These are phyloP conservation scores for Polypterus bichir DNA, from an alignment of 2,113 vertebrate species.

Conservation along the genomic window DNA sequence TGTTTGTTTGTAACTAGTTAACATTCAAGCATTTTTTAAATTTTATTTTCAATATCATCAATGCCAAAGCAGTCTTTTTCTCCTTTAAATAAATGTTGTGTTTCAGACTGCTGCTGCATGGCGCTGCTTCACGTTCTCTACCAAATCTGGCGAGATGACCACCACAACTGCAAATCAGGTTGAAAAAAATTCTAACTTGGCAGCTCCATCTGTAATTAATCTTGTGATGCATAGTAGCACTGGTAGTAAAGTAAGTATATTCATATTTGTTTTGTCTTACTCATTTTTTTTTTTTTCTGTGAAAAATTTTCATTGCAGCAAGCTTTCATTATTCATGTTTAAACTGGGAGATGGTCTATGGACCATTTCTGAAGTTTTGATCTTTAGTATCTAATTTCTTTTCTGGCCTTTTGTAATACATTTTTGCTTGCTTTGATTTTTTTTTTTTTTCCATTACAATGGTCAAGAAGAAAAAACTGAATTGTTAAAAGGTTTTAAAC, in stretches of 20 bases:
- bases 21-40: no score
- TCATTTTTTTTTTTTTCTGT: background rate
- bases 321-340: background rate
- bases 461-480: no score
- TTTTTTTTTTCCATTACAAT: no score
- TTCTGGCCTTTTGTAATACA: background rate
- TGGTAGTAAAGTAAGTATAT: conserved; percentile 60
- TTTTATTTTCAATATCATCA: no score
- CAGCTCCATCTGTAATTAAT: conserved; percentile 70
- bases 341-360: no score
- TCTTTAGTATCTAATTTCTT: background rate
- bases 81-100: conserved; percentile 2
- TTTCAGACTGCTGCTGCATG: conserved; percentile 74
- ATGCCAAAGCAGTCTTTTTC: background rate
- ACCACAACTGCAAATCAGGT: conserved; percentile 32
- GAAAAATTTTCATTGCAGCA: no score
- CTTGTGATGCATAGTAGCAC: conserved; percentile 74
- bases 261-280: background rate
- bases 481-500: no score
- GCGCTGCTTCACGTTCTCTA: conserved; percentile 84
- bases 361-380: background rate
- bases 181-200: conserved; percentile 38
- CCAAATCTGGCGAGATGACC: conserved; percentile 45
- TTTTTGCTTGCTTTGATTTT: no score
- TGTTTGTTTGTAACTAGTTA: no score